Evolutionary conservation across 2,888 invertebrate species (phyloP).

Genomic region (Podotricha telesiphe): DNA sequence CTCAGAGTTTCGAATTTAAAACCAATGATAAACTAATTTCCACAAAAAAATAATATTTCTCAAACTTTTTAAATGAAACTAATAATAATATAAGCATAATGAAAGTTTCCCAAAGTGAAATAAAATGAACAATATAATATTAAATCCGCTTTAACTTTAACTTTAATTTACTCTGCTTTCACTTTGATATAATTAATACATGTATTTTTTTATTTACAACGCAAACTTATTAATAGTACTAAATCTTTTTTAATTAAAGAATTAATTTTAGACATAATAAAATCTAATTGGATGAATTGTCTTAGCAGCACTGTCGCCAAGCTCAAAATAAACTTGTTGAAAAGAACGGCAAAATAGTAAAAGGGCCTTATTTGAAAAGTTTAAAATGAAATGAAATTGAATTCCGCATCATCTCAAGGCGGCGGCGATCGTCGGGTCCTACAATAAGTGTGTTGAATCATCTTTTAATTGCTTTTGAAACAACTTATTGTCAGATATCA

Average conservation of each 20-base stretch:
- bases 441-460: background rate
- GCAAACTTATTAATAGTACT: background rate
- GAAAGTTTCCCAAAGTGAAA: too few species aligned
- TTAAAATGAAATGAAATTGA: background rate
- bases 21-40: too few species aligned
- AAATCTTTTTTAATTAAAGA: background rate
- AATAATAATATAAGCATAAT: too few species aligned
- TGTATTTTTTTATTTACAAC: background rate
- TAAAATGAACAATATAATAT: background rate
- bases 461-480: conserved; percentile 8
- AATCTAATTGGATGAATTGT: background rate
- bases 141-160: background rate
- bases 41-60: too few species aligned
- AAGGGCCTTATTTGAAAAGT: background rate
- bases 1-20: too few species aligned
- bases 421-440: background rate
- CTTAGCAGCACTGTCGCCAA: background rate
- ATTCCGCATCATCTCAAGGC: background rate
- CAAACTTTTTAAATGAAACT: too few species aligned
- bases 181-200: background rate
- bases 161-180: background rate
- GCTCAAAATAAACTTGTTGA: background rate
- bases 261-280: background rate
- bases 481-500: background rate
- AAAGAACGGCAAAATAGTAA: background rate